These are phyloP conservation scores for Hystrix brachyura DNA, from an alignment of 2,113 vertebrate species.

Conservation along the genomic window DNA sequence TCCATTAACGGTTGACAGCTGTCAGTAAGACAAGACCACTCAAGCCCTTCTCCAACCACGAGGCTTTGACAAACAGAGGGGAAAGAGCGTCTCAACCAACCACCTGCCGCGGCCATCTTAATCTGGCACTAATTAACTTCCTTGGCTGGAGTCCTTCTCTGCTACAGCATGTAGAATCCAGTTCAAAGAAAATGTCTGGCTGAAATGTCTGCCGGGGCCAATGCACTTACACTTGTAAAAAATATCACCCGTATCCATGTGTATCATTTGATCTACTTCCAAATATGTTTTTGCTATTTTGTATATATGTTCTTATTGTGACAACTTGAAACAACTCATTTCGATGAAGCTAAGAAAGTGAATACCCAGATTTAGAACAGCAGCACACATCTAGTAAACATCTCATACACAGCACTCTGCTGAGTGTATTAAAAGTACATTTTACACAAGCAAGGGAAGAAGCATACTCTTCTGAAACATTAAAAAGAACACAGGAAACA, in stretches of 20 bases:
- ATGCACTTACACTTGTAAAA: conserved; percentile 65
- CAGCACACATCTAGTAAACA: not conserved
- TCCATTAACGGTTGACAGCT: conserved; percentile 78
- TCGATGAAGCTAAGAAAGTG: conserved; percentile 35
- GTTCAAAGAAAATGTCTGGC: conserved; percentile 71
- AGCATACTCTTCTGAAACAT: not conserved
- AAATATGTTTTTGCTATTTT: conserved; percentile 51
- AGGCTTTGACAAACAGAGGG: conserved; percentile 63
- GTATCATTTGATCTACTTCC: conserved; percentile 57
- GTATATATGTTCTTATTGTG: conserved; percentile 25
- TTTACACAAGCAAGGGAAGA: not conserved
- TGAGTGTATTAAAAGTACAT: not conserved
- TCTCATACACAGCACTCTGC: not conserved
- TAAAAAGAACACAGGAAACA: conserved; percentile 17
- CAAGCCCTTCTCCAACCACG: conserved; percentile 69
- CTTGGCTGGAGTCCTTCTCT: conserved; percentile 51
- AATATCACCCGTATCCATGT: conserved; percentile 59
- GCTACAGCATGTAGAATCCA: conserved; percentile 48
- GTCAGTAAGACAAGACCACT: conserved; percentile 78
- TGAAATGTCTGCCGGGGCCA: conserved; percentile 41
- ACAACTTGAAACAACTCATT: conserved; percentile 11
- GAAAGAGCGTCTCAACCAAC: conserved; percentile 49
- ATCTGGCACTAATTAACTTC: conserved; percentile 76
- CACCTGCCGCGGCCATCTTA: conserved; percentile 69
- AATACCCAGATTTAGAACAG: conserved; percentile 48